Percentiles rank a stretch among this genome's conserved stretches.
Conservation (phyloP, 2,797 vertebrate species). For the Hippopotamyrus pictus region DNA sequence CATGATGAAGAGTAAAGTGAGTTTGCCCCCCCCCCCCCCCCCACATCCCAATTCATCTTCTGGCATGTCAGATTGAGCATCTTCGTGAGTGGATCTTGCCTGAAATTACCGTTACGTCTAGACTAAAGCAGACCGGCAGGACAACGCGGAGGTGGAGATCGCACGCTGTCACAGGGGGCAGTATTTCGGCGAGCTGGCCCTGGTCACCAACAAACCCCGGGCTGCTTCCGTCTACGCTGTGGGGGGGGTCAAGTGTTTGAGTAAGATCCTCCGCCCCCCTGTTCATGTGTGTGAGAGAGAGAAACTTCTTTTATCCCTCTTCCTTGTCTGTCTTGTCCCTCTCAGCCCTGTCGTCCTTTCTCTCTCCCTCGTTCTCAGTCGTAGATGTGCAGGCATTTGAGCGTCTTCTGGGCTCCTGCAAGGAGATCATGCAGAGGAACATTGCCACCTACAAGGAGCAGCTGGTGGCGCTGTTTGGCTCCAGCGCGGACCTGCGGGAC, state of each 20-base stretch:
- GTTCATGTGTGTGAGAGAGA: neutral
- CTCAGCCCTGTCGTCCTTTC: neutral
- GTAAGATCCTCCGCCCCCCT: constrained; percentile 55
- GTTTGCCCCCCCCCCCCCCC: constrained; percentile 20
- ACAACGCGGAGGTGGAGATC: constrained; percentile 88
- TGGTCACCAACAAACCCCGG: constrained; percentile 97
- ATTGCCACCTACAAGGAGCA: constrained; percentile 96
- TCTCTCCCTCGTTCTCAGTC: constrained; percentile 56
- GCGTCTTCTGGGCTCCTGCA: constrained; percentile 93
- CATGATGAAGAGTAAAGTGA: constrained; percentile 98
- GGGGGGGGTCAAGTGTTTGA: constrained; percentile 90
- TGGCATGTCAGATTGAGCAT: neutral
- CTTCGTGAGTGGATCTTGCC: neutral
- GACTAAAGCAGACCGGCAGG: constrained; percentile 84
- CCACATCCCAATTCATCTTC: neutral
- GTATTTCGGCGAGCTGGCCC: constrained; percentile 95
- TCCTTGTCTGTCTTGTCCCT: neutral
- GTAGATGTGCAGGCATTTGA: constrained; percentile 98
- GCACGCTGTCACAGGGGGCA: constrained; percentile 86
- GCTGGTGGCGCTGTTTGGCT: constrained; percentile 96
- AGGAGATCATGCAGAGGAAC: constrained; percentile 99
- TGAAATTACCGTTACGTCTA: constrained; percentile 39
- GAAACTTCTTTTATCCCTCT: neutral
- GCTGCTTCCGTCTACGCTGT: constrained; percentile 93
- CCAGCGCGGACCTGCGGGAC: constrained; percentile 92